Conservation (phyloP, 2,113 vertebrate species). For the Motacilla tschutschensis region DNA sequence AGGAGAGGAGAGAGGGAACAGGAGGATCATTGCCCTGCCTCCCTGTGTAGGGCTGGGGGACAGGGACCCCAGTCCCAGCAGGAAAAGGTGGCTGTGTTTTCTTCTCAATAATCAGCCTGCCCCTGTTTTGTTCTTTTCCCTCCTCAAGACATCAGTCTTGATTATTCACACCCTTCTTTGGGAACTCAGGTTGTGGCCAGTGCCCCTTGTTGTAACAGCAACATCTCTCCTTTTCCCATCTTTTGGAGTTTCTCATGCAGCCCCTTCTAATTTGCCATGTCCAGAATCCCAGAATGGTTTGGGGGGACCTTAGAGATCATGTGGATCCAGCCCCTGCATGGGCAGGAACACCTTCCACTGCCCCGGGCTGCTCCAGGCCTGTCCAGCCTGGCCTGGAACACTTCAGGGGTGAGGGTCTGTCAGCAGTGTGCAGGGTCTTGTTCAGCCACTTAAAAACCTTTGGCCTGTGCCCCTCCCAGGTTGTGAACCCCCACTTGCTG, state of each 20-base stretch:
- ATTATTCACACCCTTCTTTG: background rate
- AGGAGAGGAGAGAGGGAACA: background rate
- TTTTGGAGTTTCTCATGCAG: background rate
- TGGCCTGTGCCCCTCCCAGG: constrained; percentile 65
- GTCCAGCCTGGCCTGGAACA: background rate
- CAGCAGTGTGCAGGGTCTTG: background rate
- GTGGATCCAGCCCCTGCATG: background rate
- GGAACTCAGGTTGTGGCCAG: background rate
- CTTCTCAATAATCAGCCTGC: background rate
- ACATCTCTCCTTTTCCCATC: background rate
- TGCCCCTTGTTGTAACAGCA: background rate
- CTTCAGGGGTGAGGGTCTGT: background rate
- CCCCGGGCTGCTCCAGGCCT: background rate
- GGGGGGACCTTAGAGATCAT: background rate
- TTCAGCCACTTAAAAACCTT: background rate
- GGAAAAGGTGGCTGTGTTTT: background rate
- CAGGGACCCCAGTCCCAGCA: background rate
- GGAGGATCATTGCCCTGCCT: background rate
- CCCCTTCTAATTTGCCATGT: no score
- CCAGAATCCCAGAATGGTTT: background rate
- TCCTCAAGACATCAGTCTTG: background rate
- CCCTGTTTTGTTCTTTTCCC: background rate
- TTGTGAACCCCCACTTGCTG: constrained; percentile 95
- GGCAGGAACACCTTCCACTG: background rate
- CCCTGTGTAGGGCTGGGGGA: background rate